A percentile compares a stretch with the other conserved stretches of the same genome.
phyloP scores from a whole-genome alignment of 2,113 vertebrate genomes.

The Campylomormyrus tamandua region DNA sequence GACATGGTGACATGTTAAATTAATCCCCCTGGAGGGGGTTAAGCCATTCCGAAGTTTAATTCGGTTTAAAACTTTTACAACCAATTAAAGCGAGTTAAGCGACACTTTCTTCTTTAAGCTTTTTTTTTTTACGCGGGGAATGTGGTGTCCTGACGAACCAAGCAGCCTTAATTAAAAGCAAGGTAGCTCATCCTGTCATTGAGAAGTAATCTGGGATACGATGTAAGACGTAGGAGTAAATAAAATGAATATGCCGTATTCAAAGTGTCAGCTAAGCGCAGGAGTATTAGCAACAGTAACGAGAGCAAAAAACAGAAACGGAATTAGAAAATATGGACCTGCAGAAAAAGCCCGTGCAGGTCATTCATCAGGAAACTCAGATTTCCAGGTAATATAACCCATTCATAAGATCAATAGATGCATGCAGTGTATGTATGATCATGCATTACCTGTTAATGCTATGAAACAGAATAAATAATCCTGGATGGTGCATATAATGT shows the following conservation, averaged over 20 bases:
- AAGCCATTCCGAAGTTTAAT: not conserved
- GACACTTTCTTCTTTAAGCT: not conserved
- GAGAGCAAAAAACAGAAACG: not conserved
- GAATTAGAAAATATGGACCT: not conserved
- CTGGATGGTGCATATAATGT: not conserved
- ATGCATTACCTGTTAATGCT: not conserved
- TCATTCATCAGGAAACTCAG: not conserved
- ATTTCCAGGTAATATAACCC: not conserved
- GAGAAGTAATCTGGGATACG: not conserved
- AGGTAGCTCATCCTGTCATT: not conserved
- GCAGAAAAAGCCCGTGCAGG: not conserved
- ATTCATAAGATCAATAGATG: not conserved
- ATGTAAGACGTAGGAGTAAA: not conserved
- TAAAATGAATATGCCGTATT: not conserved
- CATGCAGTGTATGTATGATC: not conserved
- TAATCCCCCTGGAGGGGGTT: not conserved
- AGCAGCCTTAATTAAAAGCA: not conserved
- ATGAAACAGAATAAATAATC: not conserved
- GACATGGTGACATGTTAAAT: not conserved
- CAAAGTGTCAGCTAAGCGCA: not conserved
- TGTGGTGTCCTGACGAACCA: not conserved
- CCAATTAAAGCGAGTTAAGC: slow-evolving; percentile 6
- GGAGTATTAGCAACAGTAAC: not conserved
- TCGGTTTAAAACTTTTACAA: not conserved
- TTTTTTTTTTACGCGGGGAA: not conserved